Evolutionary conservation across 1,140 invertebrate species (phyloP).

Genomic region (Bradynema listronoti): DNA sequence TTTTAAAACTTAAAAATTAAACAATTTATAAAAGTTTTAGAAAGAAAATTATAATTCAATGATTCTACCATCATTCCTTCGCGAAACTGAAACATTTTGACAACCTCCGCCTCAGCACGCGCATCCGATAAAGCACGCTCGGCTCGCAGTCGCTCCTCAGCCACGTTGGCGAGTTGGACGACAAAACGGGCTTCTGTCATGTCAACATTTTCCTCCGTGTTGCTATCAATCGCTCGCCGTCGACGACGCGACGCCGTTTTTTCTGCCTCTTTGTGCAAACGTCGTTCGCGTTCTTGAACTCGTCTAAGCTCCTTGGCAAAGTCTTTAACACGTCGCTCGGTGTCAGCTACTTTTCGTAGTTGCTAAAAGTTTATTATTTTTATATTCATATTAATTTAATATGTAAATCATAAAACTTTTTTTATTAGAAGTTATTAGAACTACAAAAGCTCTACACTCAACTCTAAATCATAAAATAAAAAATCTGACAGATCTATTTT

Average conservation of each 20-base stretch:
- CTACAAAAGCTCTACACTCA: too few relatives aligned
- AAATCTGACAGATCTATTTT: too few relatives aligned
- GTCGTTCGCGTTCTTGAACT: conserved; percentile 11
- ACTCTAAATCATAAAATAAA: too few relatives aligned
- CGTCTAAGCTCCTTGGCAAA: conserved; percentile 10
- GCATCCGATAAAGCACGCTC: conserved; percentile 15
- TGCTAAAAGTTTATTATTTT: conserved; percentile 30
- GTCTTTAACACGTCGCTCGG: conserved; percentile 24
- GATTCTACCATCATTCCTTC: conserved; percentile 28
- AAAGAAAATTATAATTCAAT: conserved; percentile 11
- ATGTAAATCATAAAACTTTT: not conserved
- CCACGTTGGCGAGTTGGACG: not conserved
- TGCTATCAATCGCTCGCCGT: conserved; percentile 1
- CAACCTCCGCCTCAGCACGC: conserved; percentile 27
- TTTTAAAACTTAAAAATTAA: not conserved
- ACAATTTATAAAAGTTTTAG: not conserved
- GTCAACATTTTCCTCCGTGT: not conserved
- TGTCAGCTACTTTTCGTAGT: conserved; percentile 36
- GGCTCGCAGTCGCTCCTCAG: conserved; percentile 2
- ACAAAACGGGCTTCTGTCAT: not conserved
- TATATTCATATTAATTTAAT: conserved; percentile 1
- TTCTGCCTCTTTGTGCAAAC: conserved; percentile 7
- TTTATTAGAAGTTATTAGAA: too few relatives aligned
- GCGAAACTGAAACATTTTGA: conserved; percentile 39
- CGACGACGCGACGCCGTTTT: conserved; percentile 2